Percentiles rank a stretch among this genome's conserved stretches.
phyloP scores from a whole-genome alignment of 2,888 invertebrate species.

The Harpagoxenus sublaevis region DNA sequence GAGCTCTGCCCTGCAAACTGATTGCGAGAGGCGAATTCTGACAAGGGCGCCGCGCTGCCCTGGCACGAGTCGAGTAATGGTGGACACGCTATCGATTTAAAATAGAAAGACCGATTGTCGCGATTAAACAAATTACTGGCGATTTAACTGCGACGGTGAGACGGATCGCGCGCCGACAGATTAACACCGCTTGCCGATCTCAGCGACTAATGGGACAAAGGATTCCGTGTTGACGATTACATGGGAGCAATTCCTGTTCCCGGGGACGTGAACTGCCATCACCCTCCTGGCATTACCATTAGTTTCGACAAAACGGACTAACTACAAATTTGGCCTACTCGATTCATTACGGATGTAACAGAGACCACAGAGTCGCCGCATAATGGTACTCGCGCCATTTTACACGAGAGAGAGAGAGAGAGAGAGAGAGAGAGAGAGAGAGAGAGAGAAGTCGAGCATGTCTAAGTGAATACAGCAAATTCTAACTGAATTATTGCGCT shows the following conservation, averaged over 20 bases:
- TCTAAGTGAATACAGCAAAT: conserved; percentile 46
- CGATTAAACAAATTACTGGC: background rate
- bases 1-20: conserved; percentile 1
- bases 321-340: conserved; percentile 38
- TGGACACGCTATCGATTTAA: conserved; percentile 32
- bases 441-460: conserved; percentile 25
- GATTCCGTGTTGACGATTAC: conserved; percentile 3
- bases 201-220: conserved; percentile 11
- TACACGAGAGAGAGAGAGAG: conserved; percentile 28
- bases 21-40: conserved; percentile 7
- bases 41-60: background rate
- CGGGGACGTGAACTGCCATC: conserved; percentile 7
- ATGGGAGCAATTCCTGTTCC: background rate
- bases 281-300: conserved; percentile 1
- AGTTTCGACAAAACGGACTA: conserved; percentile 39
- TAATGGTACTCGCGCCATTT: conserved; percentile 50
- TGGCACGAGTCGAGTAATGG: background rate
- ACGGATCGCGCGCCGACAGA: background rate
- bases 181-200: background rate
- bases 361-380: conserved; percentile 37
- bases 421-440: conserved; percentile 22
- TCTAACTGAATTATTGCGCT: conserved; percentile 39
- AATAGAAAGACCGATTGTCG: background rate
- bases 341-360: conserved; percentile 54
- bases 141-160: background rate